These are phyloP conservation scores for Adineta ricciae DNA, from an alignment of 2,888 invertebrate genomes.

Conservation along the genomic window DNA sequence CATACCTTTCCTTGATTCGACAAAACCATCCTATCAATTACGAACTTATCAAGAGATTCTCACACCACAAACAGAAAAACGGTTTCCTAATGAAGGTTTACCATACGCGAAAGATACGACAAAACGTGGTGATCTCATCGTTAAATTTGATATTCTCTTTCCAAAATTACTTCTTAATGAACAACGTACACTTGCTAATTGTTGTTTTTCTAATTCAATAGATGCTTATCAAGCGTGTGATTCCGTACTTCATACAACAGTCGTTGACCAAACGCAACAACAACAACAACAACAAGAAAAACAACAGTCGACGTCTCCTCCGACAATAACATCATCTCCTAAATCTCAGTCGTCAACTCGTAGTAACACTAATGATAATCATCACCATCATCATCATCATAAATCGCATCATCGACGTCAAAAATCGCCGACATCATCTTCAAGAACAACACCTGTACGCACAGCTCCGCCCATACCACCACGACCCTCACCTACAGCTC, in stretches of 20 bases:
- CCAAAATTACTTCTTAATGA: slow-evolving; percentile 52
- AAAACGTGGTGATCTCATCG: slow-evolving; percentile 76
- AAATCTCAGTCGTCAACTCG: neutral
- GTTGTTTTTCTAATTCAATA: neutral
- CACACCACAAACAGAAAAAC: slow-evolving; percentile 74
- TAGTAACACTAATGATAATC: neutral
- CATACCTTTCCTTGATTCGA: slow-evolving; percentile 67
- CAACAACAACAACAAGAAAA: slow-evolving; percentile 10
- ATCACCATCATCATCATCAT: neutral
- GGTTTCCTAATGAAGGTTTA: slow-evolving; percentile 76
- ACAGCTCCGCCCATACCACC: neutral
- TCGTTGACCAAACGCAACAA: neutral
- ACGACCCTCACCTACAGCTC: neutral
- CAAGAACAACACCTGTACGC: neutral
- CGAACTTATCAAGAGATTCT: slow-evolving; percentile 53
- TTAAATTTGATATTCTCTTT: slow-evolving; percentile 86
- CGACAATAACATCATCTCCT: neutral
- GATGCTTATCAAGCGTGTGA: neutral
- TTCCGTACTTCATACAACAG: neutral
- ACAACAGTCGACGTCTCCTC: neutral
- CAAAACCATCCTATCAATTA: slow-evolving; percentile 65
- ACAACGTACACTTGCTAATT: neutral
- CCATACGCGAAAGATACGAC: slow-evolving; percentile 85
- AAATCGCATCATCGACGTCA: neutral
- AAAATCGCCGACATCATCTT: neutral